Percentiles rank a stretch among this genome's conserved stretches.
phyloP scores from a whole-genome alignment of 2,888 invertebrate species.

The Apeira syringaria region DNA sequence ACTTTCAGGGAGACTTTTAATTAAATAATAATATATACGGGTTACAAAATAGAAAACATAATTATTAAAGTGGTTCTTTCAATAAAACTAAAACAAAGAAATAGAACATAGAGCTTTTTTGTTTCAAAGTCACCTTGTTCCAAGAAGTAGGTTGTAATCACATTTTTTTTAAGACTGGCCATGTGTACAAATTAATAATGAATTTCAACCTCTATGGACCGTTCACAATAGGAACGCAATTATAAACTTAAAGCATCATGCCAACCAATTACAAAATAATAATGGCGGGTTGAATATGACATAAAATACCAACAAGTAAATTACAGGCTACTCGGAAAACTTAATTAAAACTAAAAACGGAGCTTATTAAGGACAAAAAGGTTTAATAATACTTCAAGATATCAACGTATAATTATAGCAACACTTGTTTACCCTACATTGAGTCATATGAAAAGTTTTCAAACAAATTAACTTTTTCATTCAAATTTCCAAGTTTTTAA shows the following conservation, averaged over 20 bases:
- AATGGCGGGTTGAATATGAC: constrained; percentile 18
- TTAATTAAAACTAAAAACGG: constrained; percentile 13
- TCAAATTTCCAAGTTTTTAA: constrained; percentile 50
- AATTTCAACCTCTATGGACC: neutral
- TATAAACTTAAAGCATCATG: constrained; percentile 3
- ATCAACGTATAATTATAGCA: constrained; percentile 11
- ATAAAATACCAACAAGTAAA: constrained; percentile 21
- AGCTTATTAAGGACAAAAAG: constrained; percentile 7
- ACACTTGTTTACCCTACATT: constrained; percentile 13
- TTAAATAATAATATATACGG: too few relatives aligned
- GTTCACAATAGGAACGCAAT: constrained; percentile 20
- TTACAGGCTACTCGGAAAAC: constrained; percentile 10
- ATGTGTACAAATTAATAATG: too few relatives aligned
- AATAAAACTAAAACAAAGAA: too few relatives aligned
- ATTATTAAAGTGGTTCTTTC: too few relatives aligned
- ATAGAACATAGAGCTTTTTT: too few relatives aligned
- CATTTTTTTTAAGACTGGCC: too few relatives aligned
- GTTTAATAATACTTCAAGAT: constrained; percentile 10
- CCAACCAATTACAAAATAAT: constrained; percentile 17
- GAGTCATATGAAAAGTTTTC: constrained; percentile 17
- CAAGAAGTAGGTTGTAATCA: too few relatives aligned
- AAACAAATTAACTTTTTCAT: constrained; percentile 18
- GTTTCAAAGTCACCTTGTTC: too few relatives aligned
- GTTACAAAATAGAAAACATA: too few relatives aligned
- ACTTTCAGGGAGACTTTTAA: too few relatives aligned